Base-by-base conservation (phyloP, 1,140 invertebrate species). In the Vanessa tameamea region DNA sequence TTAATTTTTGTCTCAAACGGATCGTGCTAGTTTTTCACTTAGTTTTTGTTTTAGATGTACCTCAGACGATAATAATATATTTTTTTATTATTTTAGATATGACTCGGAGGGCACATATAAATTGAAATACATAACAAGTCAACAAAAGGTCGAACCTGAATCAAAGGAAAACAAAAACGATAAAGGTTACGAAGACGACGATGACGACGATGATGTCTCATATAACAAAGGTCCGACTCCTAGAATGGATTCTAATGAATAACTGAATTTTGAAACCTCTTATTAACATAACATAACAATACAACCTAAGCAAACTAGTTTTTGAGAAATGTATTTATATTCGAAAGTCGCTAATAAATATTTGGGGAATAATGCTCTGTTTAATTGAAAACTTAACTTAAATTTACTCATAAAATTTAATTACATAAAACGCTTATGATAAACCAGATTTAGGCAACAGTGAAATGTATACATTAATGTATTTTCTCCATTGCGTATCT, bases 81-180 rank as follows among this genome's bases (percentile, higher is more conserved):
- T 59, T 26, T 23, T 31, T 13, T 12, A 26, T 64, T 43, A 67
- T 84, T 86, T 16, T 23, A 96, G 95, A 82, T 96, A 94, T 80
- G 94, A 96, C 78, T 94, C 95, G 0, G 93, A 95, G 2, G 93
- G 94, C 0, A 86, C 86, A 13, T 96, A 95, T 79, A 93, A 92
- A 75, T 85, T 84, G 31, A 94, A 94, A 70, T 96, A 95, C 79
- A 89, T 94, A 63, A 75, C 87, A 61, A 82, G 53, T 14, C 87
- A 88, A 76, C 64, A 73, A 71, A 67, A 59, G 13, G 53, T 50
- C 64, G 57, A 72, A 53, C 31, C 26, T 23, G 71, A 68, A 11
- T 73, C 57, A 9, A 67, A 80, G 26, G 68, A 74, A 9, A 47
- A 75, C 50, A 51, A 20, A 67, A 65, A 31, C 53, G 53, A 51